phyloP scores from a whole-genome alignment of 2,888 invertebrate genomes.

The Idaea aversata region DNA sequence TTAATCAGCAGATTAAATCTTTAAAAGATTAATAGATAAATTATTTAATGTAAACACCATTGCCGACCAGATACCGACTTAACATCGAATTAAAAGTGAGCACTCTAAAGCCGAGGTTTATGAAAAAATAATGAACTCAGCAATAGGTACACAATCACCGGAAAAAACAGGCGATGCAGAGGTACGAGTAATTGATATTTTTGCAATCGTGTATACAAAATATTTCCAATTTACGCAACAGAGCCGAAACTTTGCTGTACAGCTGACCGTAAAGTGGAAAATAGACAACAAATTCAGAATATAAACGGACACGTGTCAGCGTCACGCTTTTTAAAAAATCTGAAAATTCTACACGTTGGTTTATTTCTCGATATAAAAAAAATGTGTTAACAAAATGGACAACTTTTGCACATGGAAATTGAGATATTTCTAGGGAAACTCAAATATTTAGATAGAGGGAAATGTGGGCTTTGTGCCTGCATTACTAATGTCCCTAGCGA shows the following conservation, averaged over 20 bases:
- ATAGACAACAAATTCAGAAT: constrained; percentile 23
- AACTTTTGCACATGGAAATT: background rate
- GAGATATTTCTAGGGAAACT: background rate
- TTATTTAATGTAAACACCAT: too few species aligned
- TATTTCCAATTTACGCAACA: constrained; percentile 7
- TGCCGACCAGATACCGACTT: too few species aligned
- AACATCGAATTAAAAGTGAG: too few species aligned
- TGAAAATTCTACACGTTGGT: background rate
- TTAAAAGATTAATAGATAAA: too few species aligned
- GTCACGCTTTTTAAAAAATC: background rate
- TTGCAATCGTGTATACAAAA: constrained; percentile 8
- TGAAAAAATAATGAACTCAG: too few species aligned
- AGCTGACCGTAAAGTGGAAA: constrained; percentile 23
- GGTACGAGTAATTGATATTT: constrained; percentile 2
- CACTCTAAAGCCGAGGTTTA: too few species aligned
- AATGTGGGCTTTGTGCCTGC: background rate
- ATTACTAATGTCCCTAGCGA: background rate
- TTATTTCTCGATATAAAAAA: too few species aligned
- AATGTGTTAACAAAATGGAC: background rate
- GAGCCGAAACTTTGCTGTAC: constrained; percentile 25
- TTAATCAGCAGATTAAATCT: too few species aligned
- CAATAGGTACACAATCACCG: background rate
- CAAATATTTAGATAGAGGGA: background rate
- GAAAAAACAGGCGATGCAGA: background rate
- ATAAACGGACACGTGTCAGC: constrained; percentile 13